phyloP scores from a whole-genome alignment of 2,888 invertebrate genomes.

The Scaptomyza tumidula region DNA sequence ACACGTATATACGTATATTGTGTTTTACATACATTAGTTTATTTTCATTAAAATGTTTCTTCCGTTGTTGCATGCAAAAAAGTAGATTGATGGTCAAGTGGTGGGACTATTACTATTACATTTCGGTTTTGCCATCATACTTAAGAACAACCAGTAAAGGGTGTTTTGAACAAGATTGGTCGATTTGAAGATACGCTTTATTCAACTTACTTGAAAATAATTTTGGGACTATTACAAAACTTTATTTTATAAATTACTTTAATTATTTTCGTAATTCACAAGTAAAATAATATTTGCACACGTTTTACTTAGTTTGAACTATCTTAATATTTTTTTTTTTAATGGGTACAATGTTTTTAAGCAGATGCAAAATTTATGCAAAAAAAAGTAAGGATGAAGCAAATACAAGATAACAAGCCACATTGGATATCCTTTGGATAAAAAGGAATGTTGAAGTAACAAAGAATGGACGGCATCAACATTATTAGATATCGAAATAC shows the following conservation, averaged over 20 bases:
- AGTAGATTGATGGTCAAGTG: conserved; percentile 10
- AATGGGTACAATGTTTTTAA: not conserved
- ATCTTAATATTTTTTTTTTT: not conserved
- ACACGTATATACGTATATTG: no score
- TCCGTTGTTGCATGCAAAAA: not conserved
- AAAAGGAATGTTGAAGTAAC: conserved; percentile 7
- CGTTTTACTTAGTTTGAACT: no score
- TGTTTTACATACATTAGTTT: not conserved
- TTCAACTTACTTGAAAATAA: no score
- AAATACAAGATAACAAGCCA: conserved; percentile 4
- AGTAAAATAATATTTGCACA: no score
- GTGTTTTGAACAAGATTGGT: not conserved
- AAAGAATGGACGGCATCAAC: conserved; percentile 3
- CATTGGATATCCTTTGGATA: conserved; percentile 2
- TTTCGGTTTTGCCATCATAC: conserved; percentile 1
- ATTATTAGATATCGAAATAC: conserved; percentile 7
- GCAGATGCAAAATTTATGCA: conserved; percentile 1
- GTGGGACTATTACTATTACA: conserved; percentile 4
- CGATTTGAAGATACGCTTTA: not conserved
- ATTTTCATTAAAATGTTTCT: conserved; percentile 6
- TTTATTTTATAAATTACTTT: no score
- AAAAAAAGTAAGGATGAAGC: conserved; percentile 2
- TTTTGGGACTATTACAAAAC: no score
- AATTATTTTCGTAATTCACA: no score
- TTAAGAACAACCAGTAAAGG: not conserved